Evolutionary conservation across 2,888 invertebrate species (phyloP), one percentile per base, ranked within the genome.

Genomic region (Paralinhomoeus sp.): DNA sequence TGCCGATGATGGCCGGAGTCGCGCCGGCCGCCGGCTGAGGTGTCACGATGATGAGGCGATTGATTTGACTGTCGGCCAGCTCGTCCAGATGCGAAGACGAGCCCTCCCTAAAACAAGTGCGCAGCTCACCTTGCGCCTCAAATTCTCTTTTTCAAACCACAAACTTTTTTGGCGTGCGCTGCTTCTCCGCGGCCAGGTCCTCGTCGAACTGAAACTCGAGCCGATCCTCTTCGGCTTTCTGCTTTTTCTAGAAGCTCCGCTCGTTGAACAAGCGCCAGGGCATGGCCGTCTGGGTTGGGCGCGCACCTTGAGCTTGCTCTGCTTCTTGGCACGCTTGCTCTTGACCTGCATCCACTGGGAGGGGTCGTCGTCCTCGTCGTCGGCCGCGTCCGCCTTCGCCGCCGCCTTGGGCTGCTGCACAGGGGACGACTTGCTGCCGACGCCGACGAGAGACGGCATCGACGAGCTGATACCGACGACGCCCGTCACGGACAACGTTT

Each of bases 121-220:
- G 7, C 31, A 31, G 31, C 31, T 31, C 9, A 31, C 15, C 31
- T 31, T 9, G n/a, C n/a, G n/a, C n/a, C n/a, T n/a, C n/a, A n/a
- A n/a, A n/a, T n/a, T n/a, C n/a, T n/a, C n/a, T n/a, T n/a, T n/a
- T n/a, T n/a, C n/a, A n/a, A n/a, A n/a, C n/a, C n/a, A n/a, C n/a
- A n/a, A n/a, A 12, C 27, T 27, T 27, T 27, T 12, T 27, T 27
- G 27, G 7, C 27, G 27, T 27, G 7, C 5, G 21, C 37, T 21
- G 12, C 37, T 2, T 5, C 24, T n/a, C 5, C 9, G 3, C 7
- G 2, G 27, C 82, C 49, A 89, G 68, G 65, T 93, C 93, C 68
- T 91, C 91, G 62, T 93, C 91, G 62, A 93, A 83, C 68, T 85
- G 82, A 68, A 93, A 93, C 64, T 87, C 84, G 51, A 89, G 68